phyloP scores from a whole-genome alignment of 1,140 invertebrate genomes.

The Cydia amplana region DNA sequence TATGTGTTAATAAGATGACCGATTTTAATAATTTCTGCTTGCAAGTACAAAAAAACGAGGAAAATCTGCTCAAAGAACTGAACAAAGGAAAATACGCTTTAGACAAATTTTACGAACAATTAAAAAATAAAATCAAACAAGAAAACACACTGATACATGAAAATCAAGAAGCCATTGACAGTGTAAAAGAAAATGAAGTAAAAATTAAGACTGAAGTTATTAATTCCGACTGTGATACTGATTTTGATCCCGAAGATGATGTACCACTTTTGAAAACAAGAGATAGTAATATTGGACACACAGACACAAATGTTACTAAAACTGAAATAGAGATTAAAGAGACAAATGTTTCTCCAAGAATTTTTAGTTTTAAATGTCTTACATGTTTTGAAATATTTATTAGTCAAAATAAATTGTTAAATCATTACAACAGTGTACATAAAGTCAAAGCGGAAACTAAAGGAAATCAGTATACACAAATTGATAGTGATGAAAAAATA shows the following conservation, averaged over 20 bases:
- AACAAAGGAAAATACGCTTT: conserved; percentile 33
- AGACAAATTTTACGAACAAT: conserved; percentile 33
- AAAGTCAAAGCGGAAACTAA: conserved; percentile 33
- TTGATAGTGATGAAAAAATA: conserved; percentile 33
- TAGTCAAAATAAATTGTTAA: conserved; percentile 43
- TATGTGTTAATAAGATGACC: conserved; percentile 47
- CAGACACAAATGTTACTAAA: not conserved
- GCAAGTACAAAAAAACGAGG: conserved; percentile 47
- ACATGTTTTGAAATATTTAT: conserved; percentile 51
- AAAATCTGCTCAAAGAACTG: conserved; percentile 40
- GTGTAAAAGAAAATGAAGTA: not conserved
- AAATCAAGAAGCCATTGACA: not conserved
- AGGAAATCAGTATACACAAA: conserved; percentile 28
- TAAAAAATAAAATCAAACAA: conserved; percentile 32
- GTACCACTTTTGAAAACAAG: conserved; percentile 4
- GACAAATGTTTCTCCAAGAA: conserved; percentile 23
- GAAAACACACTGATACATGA: not conserved
- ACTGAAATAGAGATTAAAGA: conserved; percentile 7
- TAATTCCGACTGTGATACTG: not conserved
- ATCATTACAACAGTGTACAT: conserved; percentile 51
- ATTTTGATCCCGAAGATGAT: conserved; percentile 17
- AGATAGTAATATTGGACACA: not conserved
- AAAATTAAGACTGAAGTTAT: not conserved
- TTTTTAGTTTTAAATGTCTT: conserved; percentile 48
- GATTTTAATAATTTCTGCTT: conserved; percentile 45